Percentiles rank a stretch among this genome's conserved stretches.
Evolutionary conservation across 2,113 vertebrate species (phyloP).

Genomic region (zebrafish (Danio rerio)): GRCz12tu NC_133189.1:44075501-44076000

Average conservation of each 20-base stretch:
- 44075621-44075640: constrained; percentile 74
- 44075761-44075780: not conserved
- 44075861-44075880: constrained; percentile 65
- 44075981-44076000: too few relatives aligned
- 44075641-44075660: constrained; percentile 67
- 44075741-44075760: not conserved
- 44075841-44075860: constrained; percentile 70
- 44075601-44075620: constrained; percentile 59
- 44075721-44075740: constrained; percentile 37
- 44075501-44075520: constrained; percentile 65
- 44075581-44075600: constrained; percentile 66
- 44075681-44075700: constrained; percentile 64
- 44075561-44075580: not conserved
- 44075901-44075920: constrained; percentile 42
- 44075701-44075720: constrained; percentile 68
- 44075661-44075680: constrained; percentile 64
- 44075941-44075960: not conserved
- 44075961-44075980: not conserved
- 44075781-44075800: constrained; percentile 36
- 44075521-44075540: constrained; percentile 44
- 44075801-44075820: constrained; percentile 64
- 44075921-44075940: not conserved
- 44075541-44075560: constrained; percentile 5
- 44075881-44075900: constrained; percentile 44
- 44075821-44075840: constrained; percentile 73